These are phyloP conservation scores for Sipha maydis DNA, from an alignment of 2,888 invertebrate species.

Conservation along the genomic window DNA sequence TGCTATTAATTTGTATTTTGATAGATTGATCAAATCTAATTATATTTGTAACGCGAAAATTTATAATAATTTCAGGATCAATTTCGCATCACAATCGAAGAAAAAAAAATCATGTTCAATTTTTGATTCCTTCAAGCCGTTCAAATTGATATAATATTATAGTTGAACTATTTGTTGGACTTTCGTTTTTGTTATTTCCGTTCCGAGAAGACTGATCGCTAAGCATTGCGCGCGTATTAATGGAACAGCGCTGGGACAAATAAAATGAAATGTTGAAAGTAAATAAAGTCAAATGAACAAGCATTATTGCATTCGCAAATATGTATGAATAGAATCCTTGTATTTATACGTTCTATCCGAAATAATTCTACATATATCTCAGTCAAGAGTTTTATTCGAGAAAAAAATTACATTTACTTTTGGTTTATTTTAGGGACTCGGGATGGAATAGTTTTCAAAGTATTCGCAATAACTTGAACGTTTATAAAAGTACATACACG, in stretches of 20 bases:
- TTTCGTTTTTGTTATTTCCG: constrained; percentile 1
- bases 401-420: not conserved
- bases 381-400: not conserved
- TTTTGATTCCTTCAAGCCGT: not conserved
- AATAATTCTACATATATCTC: not conserved
- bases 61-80: too few relatives aligned
- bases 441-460: not conserved
- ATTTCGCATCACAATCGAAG: not conserved
- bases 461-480: not conserved
- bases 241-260: constrained; percentile 11
- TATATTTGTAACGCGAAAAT: too few relatives aligned
- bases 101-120: not conserved
- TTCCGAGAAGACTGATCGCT: not conserved
- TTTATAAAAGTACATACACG: too few relatives aligned
- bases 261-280: constrained; percentile 39
- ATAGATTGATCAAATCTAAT: too few relatives aligned
- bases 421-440: not conserved
- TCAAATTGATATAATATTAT: not conserved
- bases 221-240: not conserved
- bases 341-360: constrained; percentile 13
- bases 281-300: constrained; percentile 34
- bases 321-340: constrained; percentile 24
- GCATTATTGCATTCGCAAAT: constrained; percentile 12
- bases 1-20: too few relatives aligned
- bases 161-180: not conserved